Percentiles rank a stretch among this genome's conserved stretches.
phyloP scores from a whole-genome alignment of 2,113 vertebrate species.

The Orientallactaga bullata region DNA sequence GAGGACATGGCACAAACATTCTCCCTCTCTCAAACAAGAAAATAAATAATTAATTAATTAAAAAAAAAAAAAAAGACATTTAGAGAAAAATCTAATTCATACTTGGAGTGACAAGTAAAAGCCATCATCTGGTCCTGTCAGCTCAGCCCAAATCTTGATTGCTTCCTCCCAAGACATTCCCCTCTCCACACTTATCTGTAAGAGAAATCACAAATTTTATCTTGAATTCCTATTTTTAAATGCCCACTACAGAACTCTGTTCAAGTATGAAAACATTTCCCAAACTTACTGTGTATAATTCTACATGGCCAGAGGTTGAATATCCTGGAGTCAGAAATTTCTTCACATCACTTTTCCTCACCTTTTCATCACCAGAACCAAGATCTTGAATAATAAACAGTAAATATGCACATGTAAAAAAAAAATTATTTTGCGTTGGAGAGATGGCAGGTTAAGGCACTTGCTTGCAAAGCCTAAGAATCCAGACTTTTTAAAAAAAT shows the following conservation, averaged over 20 bases:
- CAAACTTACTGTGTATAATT: slow-evolving; percentile 94
- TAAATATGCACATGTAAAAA: not conserved
- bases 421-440: too few relatives aligned
- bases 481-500: too few relatives aligned
- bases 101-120: slow-evolving; percentile 96
- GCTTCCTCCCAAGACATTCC: slow-evolving; percentile 99
- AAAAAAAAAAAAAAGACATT: not conserved
- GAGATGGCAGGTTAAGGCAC: too few relatives aligned
- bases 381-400: slow-evolving; percentile 88
- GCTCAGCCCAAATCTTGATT: slow-evolving; percentile 96
- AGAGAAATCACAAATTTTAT: slow-evolving; percentile 34
- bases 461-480: too few relatives aligned
- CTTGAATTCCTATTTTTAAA: not conserved
- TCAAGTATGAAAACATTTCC: not conserved
- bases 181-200: slow-evolving; percentile 96
- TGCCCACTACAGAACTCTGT: not conserved
- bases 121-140: slow-evolving; percentile 96
- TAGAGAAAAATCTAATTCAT: not conserved
- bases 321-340: slow-evolving; percentile 98
- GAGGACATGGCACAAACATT: too few relatives aligned
- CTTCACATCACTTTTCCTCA: slow-evolving; percentile 95
- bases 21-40: too few relatives aligned
- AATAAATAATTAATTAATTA: not conserved
- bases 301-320: slow-evolving; percentile 97
- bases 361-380: slow-evolving; percentile 98